Evolutionary conservation across 1,140 invertebrate species (phyloP), one percentile per base, ranked within the genome.

Genomic region (Holcopasites calliopsidis): DNA sequence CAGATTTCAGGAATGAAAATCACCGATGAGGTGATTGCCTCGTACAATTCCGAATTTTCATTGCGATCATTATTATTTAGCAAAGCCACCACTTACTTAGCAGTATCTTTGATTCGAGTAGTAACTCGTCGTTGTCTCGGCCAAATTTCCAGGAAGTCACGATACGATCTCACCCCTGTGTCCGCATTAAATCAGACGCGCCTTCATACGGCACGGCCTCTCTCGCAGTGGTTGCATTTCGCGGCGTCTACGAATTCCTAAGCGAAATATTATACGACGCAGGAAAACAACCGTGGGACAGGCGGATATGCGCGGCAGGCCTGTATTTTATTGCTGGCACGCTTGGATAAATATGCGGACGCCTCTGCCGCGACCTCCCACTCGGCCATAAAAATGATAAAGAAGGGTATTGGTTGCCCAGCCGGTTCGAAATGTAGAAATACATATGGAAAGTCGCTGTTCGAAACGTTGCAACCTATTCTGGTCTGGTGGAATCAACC

Each of bases 351-450:
- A 90, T 89, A 84, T 80, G 80, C 54, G 85, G 83, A 84, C 80
- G 76, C 88, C 87, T 89, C 85, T 72, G 82, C 88, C 86, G 87
- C 84, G 85, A 87, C 71, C 85, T 87, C 83, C 86, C 84, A 84
- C 87, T 86, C 81, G 79, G 76, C 75, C 79, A 84, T 90, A 91
- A 91, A 91, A 91, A 91, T 88, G 89, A 91, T 88, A 88, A 90
- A 89, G 87, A 88, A 89, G 85, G 83, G 73, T 90, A 88, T 88
- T 82, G 85, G 70, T 80, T 79, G 82, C 71, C 71, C 83, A 82
- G 84, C 77, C 79, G 74, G 66, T 33, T 83, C 80, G 64, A 86
- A 87, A 86, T 85, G 82, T 81, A 75, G 26, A 31, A 79, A 88
- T 88, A 86, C 86, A 86, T 89, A 87, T 86, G 82, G 80, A 86